Evolutionary conservation across 2,113 vertebrate genomes (phyloP).

Genomic region (Arizona elegans): DNA sequence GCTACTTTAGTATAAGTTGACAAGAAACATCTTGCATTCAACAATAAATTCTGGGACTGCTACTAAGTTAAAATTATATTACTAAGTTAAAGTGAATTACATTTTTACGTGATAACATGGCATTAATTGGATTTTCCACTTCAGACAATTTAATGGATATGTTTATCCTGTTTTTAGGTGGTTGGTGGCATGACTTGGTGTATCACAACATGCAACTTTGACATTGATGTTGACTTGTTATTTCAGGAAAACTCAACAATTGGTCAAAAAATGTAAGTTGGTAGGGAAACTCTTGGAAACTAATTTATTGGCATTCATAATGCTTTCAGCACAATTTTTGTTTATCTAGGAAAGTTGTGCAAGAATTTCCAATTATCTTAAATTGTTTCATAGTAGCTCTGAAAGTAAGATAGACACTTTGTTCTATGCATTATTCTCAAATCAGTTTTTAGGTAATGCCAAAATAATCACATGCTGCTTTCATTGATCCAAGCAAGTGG

Average conservation of each 20-base stretch:
- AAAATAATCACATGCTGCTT: not conserved
- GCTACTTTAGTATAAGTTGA: not conserved
- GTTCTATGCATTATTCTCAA: not conserved
- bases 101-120: not conserved
- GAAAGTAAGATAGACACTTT: not conserved
- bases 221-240: conserved; percentile 92
- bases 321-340: not conserved
- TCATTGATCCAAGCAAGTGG: not conserved
- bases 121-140: not conserved
- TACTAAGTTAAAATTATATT: not conserved
- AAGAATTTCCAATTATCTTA: not conserved
- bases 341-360: not conserved
- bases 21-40: not conserved
- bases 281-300: not conserved
- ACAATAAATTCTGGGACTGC: not conserved
- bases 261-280: conserved; percentile 95
- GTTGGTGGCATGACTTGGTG: conserved; percentile 99
- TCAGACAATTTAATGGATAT: not conserved
- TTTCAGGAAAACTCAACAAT: conserved; percentile 99
- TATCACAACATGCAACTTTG: conserved; percentile 95
- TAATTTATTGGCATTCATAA: not conserved
- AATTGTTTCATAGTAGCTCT: not conserved
- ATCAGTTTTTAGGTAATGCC: not conserved
- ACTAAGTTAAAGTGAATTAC: not conserved
- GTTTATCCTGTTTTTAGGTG: conserved; percentile 74